phyloP scores from a whole-genome alignment of 2,113 vertebrate genomes.

The Corydoras sp. region DNA sequence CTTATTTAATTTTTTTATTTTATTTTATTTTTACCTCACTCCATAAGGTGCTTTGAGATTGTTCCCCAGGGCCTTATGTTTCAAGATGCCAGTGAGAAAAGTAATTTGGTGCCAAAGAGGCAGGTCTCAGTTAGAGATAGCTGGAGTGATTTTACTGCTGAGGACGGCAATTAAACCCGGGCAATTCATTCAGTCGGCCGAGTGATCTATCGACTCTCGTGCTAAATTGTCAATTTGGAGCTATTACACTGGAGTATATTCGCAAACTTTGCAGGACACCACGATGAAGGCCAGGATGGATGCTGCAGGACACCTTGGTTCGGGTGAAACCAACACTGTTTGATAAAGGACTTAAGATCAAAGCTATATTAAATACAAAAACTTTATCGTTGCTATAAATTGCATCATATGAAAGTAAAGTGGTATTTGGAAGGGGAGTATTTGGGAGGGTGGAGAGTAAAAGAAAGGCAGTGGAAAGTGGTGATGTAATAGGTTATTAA shows the following conservation, averaged over 20 bases:
- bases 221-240: slow-evolving; percentile 42
- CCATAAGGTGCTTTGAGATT: background rate
- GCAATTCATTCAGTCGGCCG: slow-evolving; percentile 42
- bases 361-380: background rate
- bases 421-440: no score
- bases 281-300: slow-evolving; percentile 35
- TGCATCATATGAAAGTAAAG: no score
- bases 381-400: no score
- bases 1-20: no score
- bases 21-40: no score
- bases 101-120: slow-evolving; percentile 33
- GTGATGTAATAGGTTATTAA: no score
- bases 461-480: no score
- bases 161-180: slow-evolving; percentile 39
- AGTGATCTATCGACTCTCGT: slow-evolving; percentile 40
- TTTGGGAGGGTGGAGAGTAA: no score
- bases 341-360: background rate
- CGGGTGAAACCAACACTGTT: background rate
- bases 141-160: slow-evolving; percentile 26
- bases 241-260: slow-evolving; percentile 35
- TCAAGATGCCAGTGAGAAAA: slow-evolving; percentile 32
- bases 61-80: slow-evolving; percentile 33
- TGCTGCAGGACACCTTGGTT: slow-evolving; percentile 4
- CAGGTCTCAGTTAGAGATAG: slow-evolving; percentile 8
- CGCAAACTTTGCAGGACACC: slow-evolving; percentile 38